phyloP scores from a whole-genome alignment of 2,797 vertebrate genomes.

The Gadopsis marmoratus region DNA sequence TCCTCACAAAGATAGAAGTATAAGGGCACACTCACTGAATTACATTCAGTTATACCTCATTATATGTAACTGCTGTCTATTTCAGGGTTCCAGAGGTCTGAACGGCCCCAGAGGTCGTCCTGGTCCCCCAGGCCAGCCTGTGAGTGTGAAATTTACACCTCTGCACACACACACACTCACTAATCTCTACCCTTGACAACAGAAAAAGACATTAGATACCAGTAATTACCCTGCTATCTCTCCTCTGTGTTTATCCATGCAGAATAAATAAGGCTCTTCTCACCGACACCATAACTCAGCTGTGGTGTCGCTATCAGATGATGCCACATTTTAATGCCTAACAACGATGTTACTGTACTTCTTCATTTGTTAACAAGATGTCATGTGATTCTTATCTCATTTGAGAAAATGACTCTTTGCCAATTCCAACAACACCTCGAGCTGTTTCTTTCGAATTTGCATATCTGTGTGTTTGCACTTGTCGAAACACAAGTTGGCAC shows the following conservation, averaged over 20 bases:
- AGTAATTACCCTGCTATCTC: slow-evolving; percentile 1
- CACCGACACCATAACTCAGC: slow-evolving; percentile 6
- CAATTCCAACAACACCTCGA: slow-evolving; percentile 43
- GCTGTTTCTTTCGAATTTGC: slow-evolving; percentile 23
- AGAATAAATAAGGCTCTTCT: background rate
- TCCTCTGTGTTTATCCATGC: background rate
- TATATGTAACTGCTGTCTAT: slow-evolving; percentile 36
- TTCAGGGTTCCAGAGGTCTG: slow-evolving; percentile 90
- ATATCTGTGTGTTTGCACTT: slow-evolving; percentile 28
- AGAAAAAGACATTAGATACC: background rate
- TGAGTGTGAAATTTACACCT: slow-evolving; percentile 78
- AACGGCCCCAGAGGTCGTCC: slow-evolving; percentile 90
- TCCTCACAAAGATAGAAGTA: background rate
- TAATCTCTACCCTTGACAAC: background rate
- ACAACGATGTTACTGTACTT: slow-evolving; percentile 14
- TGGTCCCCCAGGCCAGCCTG: slow-evolving; percentile 89
- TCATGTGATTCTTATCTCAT: slow-evolving; percentile 50
- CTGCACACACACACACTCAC: background rate
- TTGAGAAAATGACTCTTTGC: slow-evolving; percentile 25
- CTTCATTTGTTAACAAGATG: slow-evolving; percentile 52
- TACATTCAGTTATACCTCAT: background rate
- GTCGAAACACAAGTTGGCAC: slow-evolving; percentile 23
- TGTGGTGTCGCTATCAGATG: slow-evolving; percentile 11
- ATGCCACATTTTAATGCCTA: slow-evolving; percentile 8
- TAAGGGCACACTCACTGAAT: background rate